A percentile compares a stretch with the other conserved stretches of the same genome.
These are phyloP conservation scores for Tetramorium bicarinatum DNA, from an alignment of 2,888 invertebrate species.

Conservation along the genomic window DNA sequence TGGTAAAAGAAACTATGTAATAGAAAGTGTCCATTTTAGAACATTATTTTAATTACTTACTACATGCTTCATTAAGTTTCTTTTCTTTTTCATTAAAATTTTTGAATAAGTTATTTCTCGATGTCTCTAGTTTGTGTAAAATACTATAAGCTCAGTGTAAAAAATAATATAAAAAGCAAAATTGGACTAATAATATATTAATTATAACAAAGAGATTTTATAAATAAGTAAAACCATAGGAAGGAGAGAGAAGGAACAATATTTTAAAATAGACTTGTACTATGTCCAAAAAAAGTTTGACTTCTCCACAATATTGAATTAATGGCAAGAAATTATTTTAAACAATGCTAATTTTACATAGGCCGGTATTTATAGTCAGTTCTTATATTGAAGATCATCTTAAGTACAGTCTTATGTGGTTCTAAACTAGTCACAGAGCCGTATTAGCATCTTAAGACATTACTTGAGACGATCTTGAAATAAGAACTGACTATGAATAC, in stretches of 20 bases:
- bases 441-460: too few relatives aligned
- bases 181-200: background rate
- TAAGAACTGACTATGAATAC: too few relatives aligned
- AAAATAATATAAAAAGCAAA: background rate
- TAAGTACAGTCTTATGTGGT: too few relatives aligned
- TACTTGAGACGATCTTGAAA: too few relatives aligned
- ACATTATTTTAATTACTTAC: background rate
- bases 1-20: background rate
- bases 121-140: background rate
- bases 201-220: background rate
- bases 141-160: background rate
- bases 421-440: too few relatives aligned
- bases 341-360: background rate
- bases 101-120: background rate
- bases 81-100: background rate
- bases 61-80: background rate
- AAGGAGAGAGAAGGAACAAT: background rate
- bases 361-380: too few relatives aligned
- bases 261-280: background rate
- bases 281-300: background rate
- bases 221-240: background rate
- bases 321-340: background rate
- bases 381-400: too few relatives aligned
- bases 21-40: background rate
- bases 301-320: background rate